Evolutionary conservation across 2,888 invertebrate genomes (phyloP), one percentile per base, ranked within the genome.

Genomic region (Anagyrus pseudococci): DNA sequence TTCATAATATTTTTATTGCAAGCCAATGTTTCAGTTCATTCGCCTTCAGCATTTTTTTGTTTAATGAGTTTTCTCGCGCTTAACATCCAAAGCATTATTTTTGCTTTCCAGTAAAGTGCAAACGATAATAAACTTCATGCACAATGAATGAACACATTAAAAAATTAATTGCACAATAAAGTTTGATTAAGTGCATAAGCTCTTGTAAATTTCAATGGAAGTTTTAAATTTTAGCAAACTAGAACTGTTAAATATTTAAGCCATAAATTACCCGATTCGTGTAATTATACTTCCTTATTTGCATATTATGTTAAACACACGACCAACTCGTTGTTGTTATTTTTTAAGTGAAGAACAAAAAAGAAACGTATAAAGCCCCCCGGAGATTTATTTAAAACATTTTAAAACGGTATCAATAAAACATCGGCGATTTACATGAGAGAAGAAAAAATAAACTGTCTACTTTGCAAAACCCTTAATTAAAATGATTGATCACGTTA

Each of bases 1-100:
- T 26, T 48, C 48, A 26, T 48, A 48, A 48, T 26, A 25, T 22
- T 22, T 48, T 26, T 37, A 37, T 23, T 48, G 26, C 48, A 37
- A 17, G 29, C 37, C 19, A 29, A 37, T 20, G 33, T 29, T 29
- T 10, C 33, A 33, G 37, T 41, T 41, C 37, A 41, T 48, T 52
- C 37, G 37, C 52, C 41, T 37, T 33, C 37, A 2, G 23, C 40
- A 10, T 29, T 40, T 52, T 37, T 52, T 41, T 52, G 7, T 37
- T 40, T 37, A n/a, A n/a, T n/a, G n/a, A n/a, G n/a, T n/a, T 37
- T 52, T 17, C 22, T 17, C 40, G 3, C 22, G 20, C 20, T n/a
- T 40, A n/a, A 40, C 20, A 37, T n/a, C 41, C 8, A n/a, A 4
- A 22, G 4, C 37, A 22, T 40, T 50, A 37, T 25, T 47, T 48